Evolutionary conservation across 1,140 invertebrate genomes (phyloP).

Genomic region (Drosophila elegans): DNA sequence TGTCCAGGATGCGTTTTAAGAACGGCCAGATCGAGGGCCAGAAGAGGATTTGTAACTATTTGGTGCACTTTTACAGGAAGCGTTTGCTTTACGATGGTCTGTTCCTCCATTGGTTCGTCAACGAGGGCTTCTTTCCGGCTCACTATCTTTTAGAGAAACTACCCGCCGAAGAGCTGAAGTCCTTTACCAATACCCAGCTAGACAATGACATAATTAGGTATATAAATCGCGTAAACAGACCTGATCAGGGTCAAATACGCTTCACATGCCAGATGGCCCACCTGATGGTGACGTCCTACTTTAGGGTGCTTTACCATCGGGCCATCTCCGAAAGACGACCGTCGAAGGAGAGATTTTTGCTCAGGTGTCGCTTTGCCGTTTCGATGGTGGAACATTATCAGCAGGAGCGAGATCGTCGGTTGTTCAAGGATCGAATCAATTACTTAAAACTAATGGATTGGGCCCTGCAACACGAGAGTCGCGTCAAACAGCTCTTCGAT

Average conservation of each 20-base stretch:
- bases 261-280: background rate
- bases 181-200: background rate
- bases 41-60: background rate
- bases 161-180: background rate
- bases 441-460: background rate
- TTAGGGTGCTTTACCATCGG: background rate
- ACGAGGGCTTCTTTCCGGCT: conserved; percentile 16
- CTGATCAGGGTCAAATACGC: background rate
- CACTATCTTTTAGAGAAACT: background rate
- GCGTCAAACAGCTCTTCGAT: background rate
- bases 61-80: conserved; percentile 11
- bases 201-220: background rate
- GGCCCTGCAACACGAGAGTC: background rate
- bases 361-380: conserved; percentile 11
- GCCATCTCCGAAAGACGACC: background rate
- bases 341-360: background rate
- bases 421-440: background rate
- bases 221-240: background rate
- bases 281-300: conserved; percentile 23
- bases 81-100: background rate
- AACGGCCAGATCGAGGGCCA: background rate
- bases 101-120: conserved; percentile 20
- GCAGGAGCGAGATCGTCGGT: background rate
- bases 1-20: background rate
- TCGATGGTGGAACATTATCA: conserved; percentile 1